Percentiles rank a stretch among this genome's conserved stretches.
Conservation (phyloP, 1,140 invertebrate genomes). For the Oscheius sp. region DNA sequence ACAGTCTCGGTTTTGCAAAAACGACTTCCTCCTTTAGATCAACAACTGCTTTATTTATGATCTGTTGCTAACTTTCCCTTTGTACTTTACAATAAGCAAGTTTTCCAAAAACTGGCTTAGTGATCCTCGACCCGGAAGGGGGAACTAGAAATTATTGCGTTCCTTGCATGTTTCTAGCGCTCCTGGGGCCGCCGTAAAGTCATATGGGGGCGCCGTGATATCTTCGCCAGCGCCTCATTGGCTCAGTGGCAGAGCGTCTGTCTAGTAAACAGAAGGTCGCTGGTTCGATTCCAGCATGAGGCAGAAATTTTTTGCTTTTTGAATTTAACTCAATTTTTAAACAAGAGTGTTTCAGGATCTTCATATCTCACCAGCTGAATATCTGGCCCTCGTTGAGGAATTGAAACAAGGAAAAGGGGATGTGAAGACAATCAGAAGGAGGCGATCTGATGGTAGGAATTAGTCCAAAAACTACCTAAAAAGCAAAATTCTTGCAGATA, state of each 20-base stretch:
- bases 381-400: neutral
- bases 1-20: too few relatives aligned
- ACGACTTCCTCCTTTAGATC: too few relatives aligned
- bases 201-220: too few relatives aligned
- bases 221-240: conserved; percentile 49
- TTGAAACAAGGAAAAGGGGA: neutral
- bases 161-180: too few relatives aligned
- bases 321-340: neutral
- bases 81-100: too few relatives aligned
- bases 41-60: too few relatives aligned
- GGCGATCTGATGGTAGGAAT: neutral
- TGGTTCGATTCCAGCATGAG: conserved; percentile 54
- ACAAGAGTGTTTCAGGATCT: neutral
- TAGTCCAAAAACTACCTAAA: neutral
- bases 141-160: too few relatives aligned
- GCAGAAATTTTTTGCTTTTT: neutral
- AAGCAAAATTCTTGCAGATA: neutral
- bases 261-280: conserved; percentile 53
- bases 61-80: too few relatives aligned
- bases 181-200: too few relatives aligned
- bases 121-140: too few relatives aligned
- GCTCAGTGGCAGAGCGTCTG: conserved; percentile 51
- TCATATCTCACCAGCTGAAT: neutral
- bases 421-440: neutral
- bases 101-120: too few relatives aligned